phyloP scores from a whole-genome alignment of 2,888 invertebrate genomes.

The Pterostichus niger region DNA sequence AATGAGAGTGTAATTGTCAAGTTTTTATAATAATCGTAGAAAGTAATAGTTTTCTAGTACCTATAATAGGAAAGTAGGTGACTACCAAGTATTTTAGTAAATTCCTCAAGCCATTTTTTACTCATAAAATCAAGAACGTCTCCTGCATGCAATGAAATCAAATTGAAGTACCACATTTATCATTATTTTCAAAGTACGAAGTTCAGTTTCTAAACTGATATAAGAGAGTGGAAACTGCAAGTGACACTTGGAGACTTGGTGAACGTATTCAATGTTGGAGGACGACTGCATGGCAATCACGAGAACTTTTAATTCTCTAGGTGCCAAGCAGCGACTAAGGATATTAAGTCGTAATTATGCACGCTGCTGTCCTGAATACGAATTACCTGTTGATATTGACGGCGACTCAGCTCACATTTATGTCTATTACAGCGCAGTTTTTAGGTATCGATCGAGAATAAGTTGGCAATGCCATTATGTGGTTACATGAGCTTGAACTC shows the following conservation, averaged over 20 bases:
- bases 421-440: constrained; percentile 1
- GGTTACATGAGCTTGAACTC: too few species aligned
- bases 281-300: not conserved
- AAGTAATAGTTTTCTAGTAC: too few species aligned
- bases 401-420: constrained; percentile 21
- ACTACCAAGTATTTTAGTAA: too few species aligned
- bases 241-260: constrained; percentile 2
- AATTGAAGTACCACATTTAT: not conserved
- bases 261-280: not conserved
- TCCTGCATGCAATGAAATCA: not conserved
- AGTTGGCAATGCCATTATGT: not conserved
- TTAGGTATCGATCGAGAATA: not conserved
- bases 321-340: not conserved
- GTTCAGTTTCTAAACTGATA: constrained; percentile 1
- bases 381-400: constrained; percentile 64
- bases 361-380: constrained; percentile 55
- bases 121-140: too few species aligned
- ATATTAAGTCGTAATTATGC: constrained; percentile 58
- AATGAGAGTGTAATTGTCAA: too few species aligned
- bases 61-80: too few species aligned
- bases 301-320: constrained; percentile 25
- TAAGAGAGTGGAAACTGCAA: not conserved
- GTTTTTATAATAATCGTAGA: too few species aligned
- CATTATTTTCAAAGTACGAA: not conserved
- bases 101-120: too few species aligned